Evolutionary conservation across 2,797 vertebrate species (phyloP), one percentile per base, ranked within the genome.

Genomic region (Cyclopterus lumpus): DNA sequence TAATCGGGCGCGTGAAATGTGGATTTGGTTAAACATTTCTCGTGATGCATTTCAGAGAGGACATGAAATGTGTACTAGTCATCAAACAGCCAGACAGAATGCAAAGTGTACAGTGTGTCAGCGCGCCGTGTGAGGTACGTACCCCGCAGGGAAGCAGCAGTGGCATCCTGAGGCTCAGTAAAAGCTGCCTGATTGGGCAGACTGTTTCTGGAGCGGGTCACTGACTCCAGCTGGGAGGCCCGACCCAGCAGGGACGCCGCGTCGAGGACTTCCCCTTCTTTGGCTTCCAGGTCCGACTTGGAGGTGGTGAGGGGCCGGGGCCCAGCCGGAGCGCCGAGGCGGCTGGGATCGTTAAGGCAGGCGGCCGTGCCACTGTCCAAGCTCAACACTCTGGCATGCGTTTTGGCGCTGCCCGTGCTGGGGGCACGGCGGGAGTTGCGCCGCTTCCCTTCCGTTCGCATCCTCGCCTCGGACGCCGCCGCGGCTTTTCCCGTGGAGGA

Each of bases 251-350:
- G 95, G 73, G 97, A 99, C 2, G 96, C 96, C 44, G 98, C 97
- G 78, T 99, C 98, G 91, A 99, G 95, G 84, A 99, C 97, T 94
- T 99, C 98, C 89, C 98, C 98, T 93, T 99, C 98, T 96, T 99
- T 99, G 95, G 98, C 98, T 95, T 99, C 98, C 84, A 99, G 94
- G 93, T 99, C 98, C 8, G 98, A 99, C 89, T 99, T 99, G 86
- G 98, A 99, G 92, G 98, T 99, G 90, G 97, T 99, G 85, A 99
- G 95, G 77, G 97, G 96, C 74, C 97, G 96, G 44, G 95, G 94
- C 75, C 94, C 96, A 44, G 95, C 92, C 3, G 97, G 97, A 67
- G 97, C 95, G 89, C 96, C 96, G 28, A 99, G 93, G 88, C 95
- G 95, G 75, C 93, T 93, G 78, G 96, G 93, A 83, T 98, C 97